Base-by-base conservation (phyloP, 2,888 invertebrate species). In the Microdon myrmicae region DNA sequence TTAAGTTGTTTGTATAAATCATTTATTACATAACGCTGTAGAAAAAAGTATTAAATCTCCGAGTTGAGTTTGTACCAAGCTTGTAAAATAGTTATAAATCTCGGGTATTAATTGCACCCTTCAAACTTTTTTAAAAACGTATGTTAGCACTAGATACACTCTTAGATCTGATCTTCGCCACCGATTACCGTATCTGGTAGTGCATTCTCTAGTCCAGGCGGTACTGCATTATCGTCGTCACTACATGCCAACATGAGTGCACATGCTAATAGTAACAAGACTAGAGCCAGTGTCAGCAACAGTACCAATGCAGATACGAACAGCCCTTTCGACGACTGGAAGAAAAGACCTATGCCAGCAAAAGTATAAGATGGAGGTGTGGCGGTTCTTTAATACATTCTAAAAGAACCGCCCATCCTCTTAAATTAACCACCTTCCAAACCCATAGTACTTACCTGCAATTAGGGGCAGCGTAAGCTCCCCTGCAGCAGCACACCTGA, bases 181-280 rank as follows among this genome's bases (percentile, higher is more conserved):
- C 82, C 86, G 28, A 83, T 84, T 31, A 85, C 76, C 0, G 76
- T 77, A 3, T 77, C 78, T 45, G 85, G 84, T 13, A 86, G 86
- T 73, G 86, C 86, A 69, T 80, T 85, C 69, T 84, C 85, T 38
- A 86, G 85, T 69, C 85, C 86, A 0, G 83, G 84, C 69, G 75
- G 81, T 45, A 75, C 77, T 16, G 72, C 74, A 12, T 71, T 79
- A 2, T 72, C 79, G 35, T 74, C 79, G 25, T 78, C 79, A 66
- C 78, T 80, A 5, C 71, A 72, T 47, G 74, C 74, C 59, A 72
- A 72, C 49, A 68, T 83, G 88, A 73, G 87, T 89, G 45, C 83
- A 85, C 31, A 87, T 87, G 26, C 86, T 86, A 37, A 83, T 90
- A 28, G 90, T 35, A 70, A 67, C n/a, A n/a, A n/a, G 39, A 71